A percentile compares a stretch with the other conserved stretches of the same genome.
Evolutionary conservation across 30 jellyfish, hydroid and myxozoan genomes (phyloP).

Genomic region (Phacellophora camtschatica): DNA sequence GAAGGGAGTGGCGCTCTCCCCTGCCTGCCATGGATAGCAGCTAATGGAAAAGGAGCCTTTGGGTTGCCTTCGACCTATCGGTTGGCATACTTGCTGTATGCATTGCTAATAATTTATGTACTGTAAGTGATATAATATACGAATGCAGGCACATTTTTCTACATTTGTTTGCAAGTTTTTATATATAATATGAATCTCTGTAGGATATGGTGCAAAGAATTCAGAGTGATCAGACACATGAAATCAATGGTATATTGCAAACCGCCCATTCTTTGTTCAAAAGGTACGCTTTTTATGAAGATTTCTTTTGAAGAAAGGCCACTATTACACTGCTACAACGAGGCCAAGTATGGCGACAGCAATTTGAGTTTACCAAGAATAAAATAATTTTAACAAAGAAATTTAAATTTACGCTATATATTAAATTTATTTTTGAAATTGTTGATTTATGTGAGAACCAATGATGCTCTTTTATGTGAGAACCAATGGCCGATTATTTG

Average conservation of each 20-base stretch:
- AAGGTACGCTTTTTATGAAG: conserved; percentile 73
- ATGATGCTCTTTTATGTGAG: not conserved
- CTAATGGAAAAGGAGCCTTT: no score
- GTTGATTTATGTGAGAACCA: no score
- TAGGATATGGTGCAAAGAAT: conserved; percentile 76
- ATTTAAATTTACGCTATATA: not conserved
- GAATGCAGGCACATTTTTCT: no score
- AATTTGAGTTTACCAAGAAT: not conserved
- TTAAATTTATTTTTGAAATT: not conserved
- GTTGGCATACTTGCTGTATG: no score
- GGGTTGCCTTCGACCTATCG: no score
- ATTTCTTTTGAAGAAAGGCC: not conserved
- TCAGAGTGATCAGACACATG: conserved; percentile 32
- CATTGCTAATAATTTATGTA: no score
- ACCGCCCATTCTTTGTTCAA: conserved; percentile 95
- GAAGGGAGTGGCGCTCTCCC: no score
- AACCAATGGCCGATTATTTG: not conserved
- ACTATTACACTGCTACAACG: not conserved
- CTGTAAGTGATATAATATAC: no score
- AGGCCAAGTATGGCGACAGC: not conserved
- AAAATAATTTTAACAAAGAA: not conserved
- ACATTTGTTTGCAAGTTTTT: no score
- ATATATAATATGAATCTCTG: no score
- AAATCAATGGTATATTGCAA: conserved; percentile 83
- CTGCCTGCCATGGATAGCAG: no score